A percentile compares a stretch with the other conserved stretches of the same genome.
Conservation (phyloP, 2,797 vertebrate genomes). For the Allobates femoralis region DNA sequence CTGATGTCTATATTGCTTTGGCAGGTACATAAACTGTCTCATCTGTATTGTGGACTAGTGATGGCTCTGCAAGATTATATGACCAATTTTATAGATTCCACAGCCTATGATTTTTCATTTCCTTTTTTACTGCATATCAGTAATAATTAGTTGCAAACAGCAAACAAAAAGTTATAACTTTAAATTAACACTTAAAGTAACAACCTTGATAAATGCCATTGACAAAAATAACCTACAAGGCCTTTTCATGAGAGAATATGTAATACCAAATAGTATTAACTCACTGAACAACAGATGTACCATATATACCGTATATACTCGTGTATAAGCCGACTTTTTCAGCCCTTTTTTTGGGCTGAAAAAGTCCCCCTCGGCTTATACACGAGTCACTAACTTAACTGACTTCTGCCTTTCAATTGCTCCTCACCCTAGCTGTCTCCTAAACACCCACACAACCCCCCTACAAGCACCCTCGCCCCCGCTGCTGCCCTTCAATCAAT, state of each 20-base stretch:
- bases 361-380: no score
- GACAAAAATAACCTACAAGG: neutral
- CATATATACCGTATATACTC: neutral
- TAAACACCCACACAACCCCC: no score
- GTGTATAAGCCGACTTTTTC: no score
- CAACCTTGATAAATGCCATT: neutral
- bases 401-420: no score
- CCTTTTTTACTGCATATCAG: slow-evolving; percentile 36
- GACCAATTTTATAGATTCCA: slow-evolving; percentile 42
- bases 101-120: slow-evolving; percentile 30
- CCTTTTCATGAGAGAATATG: neutral
- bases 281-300: neutral
- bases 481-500: no score
- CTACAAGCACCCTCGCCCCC: no score
- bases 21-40: slow-evolving; percentile 59
- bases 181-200: slow-evolving; percentile 13
- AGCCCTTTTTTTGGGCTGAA: no score
- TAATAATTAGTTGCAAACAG: slow-evolving; percentile 37
- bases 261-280: neutral
- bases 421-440: no score
- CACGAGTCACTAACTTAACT: no score
- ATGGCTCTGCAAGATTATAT: slow-evolving; percentile 43
- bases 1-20: slow-evolving; percentile 58
- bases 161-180: slow-evolving; percentile 22
- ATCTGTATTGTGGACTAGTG: slow-evolving; percentile 53